Percentiles rank a stretch among this genome's conserved stretches.
Conservation (phyloP, 1,140 invertebrate species). For the Apis florea region DNA sequence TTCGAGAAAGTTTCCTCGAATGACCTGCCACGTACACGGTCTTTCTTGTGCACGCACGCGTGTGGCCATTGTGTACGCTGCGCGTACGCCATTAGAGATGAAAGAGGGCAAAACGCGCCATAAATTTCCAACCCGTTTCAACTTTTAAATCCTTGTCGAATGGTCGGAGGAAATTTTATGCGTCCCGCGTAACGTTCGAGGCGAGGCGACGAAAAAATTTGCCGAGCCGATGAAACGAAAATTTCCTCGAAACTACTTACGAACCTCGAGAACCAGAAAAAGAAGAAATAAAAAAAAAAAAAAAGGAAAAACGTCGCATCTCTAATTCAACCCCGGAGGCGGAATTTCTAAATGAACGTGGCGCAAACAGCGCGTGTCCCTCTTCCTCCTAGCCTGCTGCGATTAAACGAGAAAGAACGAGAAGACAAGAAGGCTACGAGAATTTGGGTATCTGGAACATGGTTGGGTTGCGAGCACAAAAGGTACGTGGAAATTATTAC, state of each 20-base stretch:
- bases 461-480: constrained; percentile 27
- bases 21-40: constrained; percentile 37
- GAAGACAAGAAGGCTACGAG: neutral
- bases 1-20: constrained; percentile 60
- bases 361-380: neutral
- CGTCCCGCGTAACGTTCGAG: neutral
- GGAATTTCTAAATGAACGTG: neutral
- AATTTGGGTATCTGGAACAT: constrained; percentile 4
- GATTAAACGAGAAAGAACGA: neutral
- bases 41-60: constrained; percentile 35
- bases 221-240: neutral
- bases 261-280: neutral
- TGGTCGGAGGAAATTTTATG: neutral
- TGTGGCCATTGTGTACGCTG: constrained; percentile 11
- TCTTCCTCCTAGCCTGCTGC: neutral
- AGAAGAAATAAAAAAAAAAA: too few species aligned
- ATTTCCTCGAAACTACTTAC: neutral
- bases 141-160: constrained; percentile 9
- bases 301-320: too few species aligned
- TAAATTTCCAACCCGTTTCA: constrained; percentile 22
- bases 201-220: neutral
- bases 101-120: neutral
- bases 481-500: constrained; percentile 54
- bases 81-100: constrained; percentile 15
- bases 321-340: neutral